A percentile compares a stretch with the other conserved stretches of the same genome.
Conservation (phyloP, 1,140 invertebrate species). For the Maniola jurtina region DNA sequence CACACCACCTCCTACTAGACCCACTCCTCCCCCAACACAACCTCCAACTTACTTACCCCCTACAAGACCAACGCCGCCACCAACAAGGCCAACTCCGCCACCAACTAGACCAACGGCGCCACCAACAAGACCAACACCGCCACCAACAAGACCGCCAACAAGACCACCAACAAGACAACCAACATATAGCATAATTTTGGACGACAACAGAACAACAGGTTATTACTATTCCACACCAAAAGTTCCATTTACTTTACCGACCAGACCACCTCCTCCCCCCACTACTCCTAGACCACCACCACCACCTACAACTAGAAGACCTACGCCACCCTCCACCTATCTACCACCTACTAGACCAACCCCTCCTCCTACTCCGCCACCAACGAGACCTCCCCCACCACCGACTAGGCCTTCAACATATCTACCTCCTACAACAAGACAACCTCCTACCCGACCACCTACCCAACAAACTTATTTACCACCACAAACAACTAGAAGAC, state of each 20-base stretch:
- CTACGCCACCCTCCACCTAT: neutral
- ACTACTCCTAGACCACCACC: constrained; percentile 7
- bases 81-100: constrained; percentile 7
- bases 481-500: constrained; percentile 24
- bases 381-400: constrained; percentile 32
- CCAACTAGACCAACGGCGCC: constrained; percentile 13
- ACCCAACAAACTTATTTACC: constrained; percentile 27
- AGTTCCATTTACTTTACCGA: constrained; percentile 40
- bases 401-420: constrained; percentile 26
- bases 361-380: constrained; percentile 22
- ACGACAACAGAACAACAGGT: constrained; percentile 21
- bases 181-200: constrained; percentile 27
- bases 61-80: constrained; percentile 21
- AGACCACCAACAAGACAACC: constrained; percentile 20
- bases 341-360: constrained; percentile 11
- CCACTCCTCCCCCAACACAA: constrained; percentile 12
- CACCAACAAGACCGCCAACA: constrained; percentile 11
- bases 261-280: constrained; percentile 26
- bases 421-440: neutral
- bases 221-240: constrained; percentile 34
- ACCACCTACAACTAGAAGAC: constrained; percentile 11
- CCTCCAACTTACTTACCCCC: constrained; percentile 7
- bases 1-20: constrained; percentile 27
- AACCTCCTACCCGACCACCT: constrained; percentile 19
- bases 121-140: constrained; percentile 20